A percentile compares a stretch with the other conserved stretches of the same genome.
Conservation (phyloP, 2,113 vertebrate species). For the Anguilla rostrata region DNA sequence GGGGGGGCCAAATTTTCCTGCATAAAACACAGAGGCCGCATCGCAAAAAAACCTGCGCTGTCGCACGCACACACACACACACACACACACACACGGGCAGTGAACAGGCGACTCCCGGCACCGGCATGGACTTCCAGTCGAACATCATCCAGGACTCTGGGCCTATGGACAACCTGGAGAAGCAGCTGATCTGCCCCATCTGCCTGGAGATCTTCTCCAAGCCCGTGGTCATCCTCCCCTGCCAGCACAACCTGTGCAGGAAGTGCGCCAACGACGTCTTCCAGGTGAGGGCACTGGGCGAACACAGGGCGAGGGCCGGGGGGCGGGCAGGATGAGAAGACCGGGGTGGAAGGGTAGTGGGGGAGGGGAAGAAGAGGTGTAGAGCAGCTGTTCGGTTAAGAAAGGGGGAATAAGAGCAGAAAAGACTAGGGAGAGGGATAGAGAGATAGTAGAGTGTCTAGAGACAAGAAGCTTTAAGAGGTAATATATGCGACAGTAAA, state of each 20-base stretch:
- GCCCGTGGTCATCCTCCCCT: slow-evolving; percentile 89
- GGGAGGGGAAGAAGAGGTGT: neutral
- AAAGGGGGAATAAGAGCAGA: neutral
- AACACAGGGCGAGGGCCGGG: neutral
- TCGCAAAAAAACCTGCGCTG: neutral
- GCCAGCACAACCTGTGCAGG: slow-evolving; percentile 90
- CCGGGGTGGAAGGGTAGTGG: neutral
- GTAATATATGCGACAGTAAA: neutral
- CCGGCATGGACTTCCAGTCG: slow-evolving; percentile 59
- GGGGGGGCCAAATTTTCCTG: neutral
- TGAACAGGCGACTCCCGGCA: neutral
- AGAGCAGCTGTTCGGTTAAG: neutral
- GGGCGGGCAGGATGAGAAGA: neutral
- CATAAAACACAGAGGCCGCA: neutral
- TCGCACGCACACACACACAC: neutral
- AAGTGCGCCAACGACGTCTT: slow-evolving; percentile 84
- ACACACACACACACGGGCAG: neutral
- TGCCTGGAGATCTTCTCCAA: slow-evolving; percentile 92
- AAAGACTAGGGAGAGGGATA: neutral
- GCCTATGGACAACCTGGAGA: slow-evolving; percentile 83
- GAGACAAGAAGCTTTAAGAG: neutral
- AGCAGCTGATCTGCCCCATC: slow-evolving; percentile 89
- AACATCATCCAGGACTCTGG: slow-evolving; percentile 42
- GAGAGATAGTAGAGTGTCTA: neutral
- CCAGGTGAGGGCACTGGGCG: slow-evolving; percentile 37